Base-by-base conservation (phyloP, 2,888 invertebrate species). In the Acholoe squamosa region DNA sequence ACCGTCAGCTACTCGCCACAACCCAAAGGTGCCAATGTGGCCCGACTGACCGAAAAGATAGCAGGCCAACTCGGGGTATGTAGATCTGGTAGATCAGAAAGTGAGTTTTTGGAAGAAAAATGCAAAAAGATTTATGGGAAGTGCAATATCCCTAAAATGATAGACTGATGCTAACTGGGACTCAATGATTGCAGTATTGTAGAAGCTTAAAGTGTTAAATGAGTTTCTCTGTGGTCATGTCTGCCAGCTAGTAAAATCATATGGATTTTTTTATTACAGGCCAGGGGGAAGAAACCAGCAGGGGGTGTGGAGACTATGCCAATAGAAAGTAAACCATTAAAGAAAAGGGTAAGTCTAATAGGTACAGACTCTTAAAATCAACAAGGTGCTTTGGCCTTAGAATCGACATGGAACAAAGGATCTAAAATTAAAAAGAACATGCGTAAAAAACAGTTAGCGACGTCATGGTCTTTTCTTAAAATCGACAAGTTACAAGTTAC, bases 271-370 rank as follows among this genome's bases (percentile, higher is more conserved):
- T 43, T 1, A 10, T 43, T 43, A 51, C 84, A 84, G 84, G 84
- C 19, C 7, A 31, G 84, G 16, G 84, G 84, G 0, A 84, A 84
- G 84, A 84, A 84, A 43, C 84, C 84, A 25, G 84, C 51, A 10
- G 84, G 84, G 3, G 84, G 84, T 1, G 84, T 84, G 22, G 84
- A 84, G n/a, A 51, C 84, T 1, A 51, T 84, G 16, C 25, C 76
- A 16, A 0, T n/a, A n/a, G 25, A 76, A 31, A n/a, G n/a, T n/a
- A 76, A 76, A 16, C 25, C n/a, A 31, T 19, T 5, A 76, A 76
- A 28, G 16, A 25, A 25, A 22, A 61, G 25, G 61, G n/a, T 61
- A n/a, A n/a, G 61, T 61, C 43, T 43, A n/a, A n/a, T n/a, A n/a
- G n/a, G n/a, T n/a, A n/a, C n/a, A n/a, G n/a, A n/a, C n/a, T n/a